Evolutionary conservation across 2,888 invertebrate genomes (phyloP).

Genomic region (Meiosimyza decipiens): DNA sequence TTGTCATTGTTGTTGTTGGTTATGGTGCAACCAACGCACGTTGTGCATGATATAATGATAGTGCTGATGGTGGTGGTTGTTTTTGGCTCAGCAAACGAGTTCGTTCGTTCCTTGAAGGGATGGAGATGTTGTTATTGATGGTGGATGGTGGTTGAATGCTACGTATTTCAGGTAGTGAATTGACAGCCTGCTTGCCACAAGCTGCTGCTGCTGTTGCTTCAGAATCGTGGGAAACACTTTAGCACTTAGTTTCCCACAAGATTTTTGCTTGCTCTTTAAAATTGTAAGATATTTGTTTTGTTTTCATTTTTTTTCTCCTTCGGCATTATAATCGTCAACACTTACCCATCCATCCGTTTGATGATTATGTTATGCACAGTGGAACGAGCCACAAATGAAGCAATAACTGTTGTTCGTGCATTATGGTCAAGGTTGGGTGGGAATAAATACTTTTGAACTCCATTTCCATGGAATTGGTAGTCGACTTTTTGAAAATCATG

Average conservation of each 20-base stretch:
- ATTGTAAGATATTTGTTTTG: slow-evolving; percentile 18
- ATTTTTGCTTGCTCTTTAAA: slow-evolving; percentile 58
- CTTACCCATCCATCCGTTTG: slow-evolving; percentile 34
- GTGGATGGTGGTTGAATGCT: slow-evolving; percentile 31
- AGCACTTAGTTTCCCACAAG: slow-evolving; percentile 67
- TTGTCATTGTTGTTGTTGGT: slow-evolving; percentile 2
- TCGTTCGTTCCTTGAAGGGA: slow-evolving; percentile 53
- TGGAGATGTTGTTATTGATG: slow-evolving; percentile 47
- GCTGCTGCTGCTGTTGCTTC: slow-evolving; percentile 49
- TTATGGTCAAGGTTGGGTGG: background rate
- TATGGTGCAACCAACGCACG: slow-evolving; percentile 30
- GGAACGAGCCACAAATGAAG: slow-evolving; percentile 43
- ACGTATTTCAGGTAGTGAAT: slow-evolving; percentile 28
- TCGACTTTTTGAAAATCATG: too few relatives aligned
- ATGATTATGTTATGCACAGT: slow-evolving; percentile 52
- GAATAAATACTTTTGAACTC: too few relatives aligned
- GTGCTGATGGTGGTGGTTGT: slow-evolving; percentile 48
- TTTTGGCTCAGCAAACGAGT: slow-evolving; percentile 52
- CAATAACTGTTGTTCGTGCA: slow-evolving; percentile 37
- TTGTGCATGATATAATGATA: slow-evolving; percentile 34
- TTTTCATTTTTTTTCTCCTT: slow-evolving; percentile 44
- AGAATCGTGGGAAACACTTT: slow-evolving; percentile 67
- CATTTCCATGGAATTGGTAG: too few relatives aligned
- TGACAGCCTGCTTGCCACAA: slow-evolving; percentile 47
- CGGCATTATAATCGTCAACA: slow-evolving; percentile 58